Base-by-base conservation (phyloP, 2,797 vertebrate genomes). In the Neoniphon sammara region DNA sequence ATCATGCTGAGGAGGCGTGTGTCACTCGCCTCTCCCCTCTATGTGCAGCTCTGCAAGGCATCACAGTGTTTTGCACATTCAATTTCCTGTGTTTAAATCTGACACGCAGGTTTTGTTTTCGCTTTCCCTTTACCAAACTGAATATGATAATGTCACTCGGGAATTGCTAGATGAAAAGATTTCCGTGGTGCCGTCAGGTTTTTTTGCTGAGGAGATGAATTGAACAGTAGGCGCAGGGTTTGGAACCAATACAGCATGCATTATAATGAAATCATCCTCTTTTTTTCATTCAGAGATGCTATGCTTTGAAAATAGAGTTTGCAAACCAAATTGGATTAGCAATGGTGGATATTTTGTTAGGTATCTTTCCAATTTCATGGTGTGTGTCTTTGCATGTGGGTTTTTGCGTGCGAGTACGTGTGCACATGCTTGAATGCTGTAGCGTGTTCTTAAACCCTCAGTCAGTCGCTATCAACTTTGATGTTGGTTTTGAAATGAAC, bases 41-140 rank as follows among this genome's bases (percentile, higher is more conserved):
- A 25, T 4, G 46, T 53, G 83, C 68, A 47, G 58, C 73, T 83
- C 77, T 68, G 73, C 87, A 78, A 42, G 83, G 73, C 82, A 46
- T 84, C 81, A 18, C 78, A 66, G 54, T 87, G 85, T 86, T 89
- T 88, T 85, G 78, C 88, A 75, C 89, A 82, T 92, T 92, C 80
- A 90, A 92, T 94, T 92, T 91, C 88, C 91, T 80, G 88, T 84
- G 75, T 91, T 91, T 89, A 86, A 92, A 88, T 91, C 84, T 90
- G 88, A 92, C 89, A 89, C 27, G 46, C 83, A 70, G 84, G 86
- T 92, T 93, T 92, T 93, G 87, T 92, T 93, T 92, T 91, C 80
- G 30, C 74, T 91, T 88, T 85, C 78, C 55, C 67, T 76, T 86
- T 83, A 81, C 84, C 87, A 83, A 90, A 88, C 89, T 78, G 90